Conservation (phyloP, 2,797 vertebrate species). For the Phrynocephalus forsythii region DNA sequence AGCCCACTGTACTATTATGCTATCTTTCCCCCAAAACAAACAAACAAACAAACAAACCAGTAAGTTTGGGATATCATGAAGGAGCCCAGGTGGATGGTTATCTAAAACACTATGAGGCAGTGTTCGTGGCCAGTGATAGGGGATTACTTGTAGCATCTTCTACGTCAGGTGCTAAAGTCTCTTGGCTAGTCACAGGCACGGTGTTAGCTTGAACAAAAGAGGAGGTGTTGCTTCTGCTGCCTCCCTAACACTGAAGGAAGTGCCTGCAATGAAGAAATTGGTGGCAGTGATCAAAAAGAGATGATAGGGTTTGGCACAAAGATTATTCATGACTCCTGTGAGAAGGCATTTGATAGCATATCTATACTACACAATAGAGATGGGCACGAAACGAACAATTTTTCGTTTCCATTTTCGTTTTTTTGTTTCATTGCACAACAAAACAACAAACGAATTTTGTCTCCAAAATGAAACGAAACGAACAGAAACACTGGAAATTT, state of each 20-base stretch:
- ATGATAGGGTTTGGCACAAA: not conserved
- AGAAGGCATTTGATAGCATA: not conserved
- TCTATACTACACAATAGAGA: no score
- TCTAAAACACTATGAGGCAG: not conserved
- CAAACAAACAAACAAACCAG: not conserved
- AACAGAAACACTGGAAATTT: no score
- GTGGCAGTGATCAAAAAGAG: not conserved
- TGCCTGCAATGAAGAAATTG: not conserved
- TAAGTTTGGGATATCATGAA: not conserved
- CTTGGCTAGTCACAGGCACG: not conserved
- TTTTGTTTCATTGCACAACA: no score
- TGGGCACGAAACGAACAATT: no score
- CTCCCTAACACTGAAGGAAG: not conserved
- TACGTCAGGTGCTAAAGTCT: not conserved
- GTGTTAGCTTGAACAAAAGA: not conserved
- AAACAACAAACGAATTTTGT: no score
- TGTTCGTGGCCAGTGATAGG: not conserved
- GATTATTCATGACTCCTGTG: not conserved
- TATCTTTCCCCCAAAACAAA: no score
- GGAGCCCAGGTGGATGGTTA: no score
- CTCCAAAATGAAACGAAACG: no score
- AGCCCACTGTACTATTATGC: not conserved
- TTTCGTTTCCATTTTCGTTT: no score
- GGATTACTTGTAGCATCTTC: no score
- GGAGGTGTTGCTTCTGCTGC: not conserved